These are phyloP conservation scores for Tokudaia muenninki DNA, from an alignment of 2,797 vertebrate genomes.

Conservation along the genomic window DNA sequence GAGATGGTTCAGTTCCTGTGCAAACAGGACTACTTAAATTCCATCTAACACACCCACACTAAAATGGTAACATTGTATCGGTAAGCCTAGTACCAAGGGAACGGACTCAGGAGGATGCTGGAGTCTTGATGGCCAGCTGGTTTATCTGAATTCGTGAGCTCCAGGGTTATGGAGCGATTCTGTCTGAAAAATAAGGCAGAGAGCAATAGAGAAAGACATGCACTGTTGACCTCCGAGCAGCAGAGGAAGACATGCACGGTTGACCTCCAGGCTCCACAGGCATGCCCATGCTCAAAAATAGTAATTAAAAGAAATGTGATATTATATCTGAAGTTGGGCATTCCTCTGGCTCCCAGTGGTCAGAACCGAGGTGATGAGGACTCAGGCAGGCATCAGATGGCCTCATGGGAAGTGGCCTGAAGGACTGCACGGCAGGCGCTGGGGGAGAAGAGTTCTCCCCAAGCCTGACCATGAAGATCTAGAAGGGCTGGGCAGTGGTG, in stretches of 20 bases:
- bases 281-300: background rate
- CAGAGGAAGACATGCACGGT: background rate
- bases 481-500: too few relatives aligned
- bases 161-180: background rate
- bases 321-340: background rate
- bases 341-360: background rate
- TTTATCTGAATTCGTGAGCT: background rate
- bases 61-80: background rate
- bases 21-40: background rate
- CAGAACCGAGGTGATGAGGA: background rate
- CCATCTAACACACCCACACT: too few relatives aligned
- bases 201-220: background rate
- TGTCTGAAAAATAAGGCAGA: background rate
- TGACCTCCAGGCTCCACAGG: background rate
- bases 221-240: background rate
- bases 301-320: background rate
- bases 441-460: background rate
- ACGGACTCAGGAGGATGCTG: background rate
- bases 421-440: too few relatives aligned
- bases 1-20: background rate
- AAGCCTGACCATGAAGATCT: background rate
- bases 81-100: background rate
- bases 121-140: background rate
- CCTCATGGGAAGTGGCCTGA: background rate
- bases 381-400: background rate